These are phyloP conservation scores for Sinodicranocentrus sp. DNA, from an alignment of 2,888 invertebrate genomes.

Conservation along the genomic window DNA sequence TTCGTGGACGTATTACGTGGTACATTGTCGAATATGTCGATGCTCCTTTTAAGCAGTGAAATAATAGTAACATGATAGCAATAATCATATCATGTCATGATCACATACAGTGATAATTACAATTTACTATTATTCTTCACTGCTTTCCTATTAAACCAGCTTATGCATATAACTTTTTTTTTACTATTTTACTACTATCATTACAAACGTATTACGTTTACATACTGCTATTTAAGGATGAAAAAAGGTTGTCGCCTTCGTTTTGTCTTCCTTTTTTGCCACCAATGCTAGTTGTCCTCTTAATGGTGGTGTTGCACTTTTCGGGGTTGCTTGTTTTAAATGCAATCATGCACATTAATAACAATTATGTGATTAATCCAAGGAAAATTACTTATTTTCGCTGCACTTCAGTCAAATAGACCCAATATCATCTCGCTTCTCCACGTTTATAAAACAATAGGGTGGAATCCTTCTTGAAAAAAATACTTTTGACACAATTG, in stretches of 20 bases:
- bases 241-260: slow-evolving; percentile 70
- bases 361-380: neutral
- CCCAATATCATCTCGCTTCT: no score
- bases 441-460: no score
- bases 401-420: no score
- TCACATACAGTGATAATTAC: neutral
- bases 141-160: neutral
- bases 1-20: neutral
- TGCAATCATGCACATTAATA: slow-evolving; percentile 11
- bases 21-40: slow-evolving; percentile 13
- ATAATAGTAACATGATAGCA: slow-evolving; percentile 12
- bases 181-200: neutral
- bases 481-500: no score
- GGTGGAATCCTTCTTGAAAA: no score
- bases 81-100: slow-evolving; percentile 17
- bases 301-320: slow-evolving; percentile 1
- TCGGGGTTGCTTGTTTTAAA: neutral
- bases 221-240: slow-evolving; percentile 65
- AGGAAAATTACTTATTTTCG: no score
- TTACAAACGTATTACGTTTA: slow-evolving; percentile 19
- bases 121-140: neutral
- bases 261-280: slow-evolving; percentile 67
- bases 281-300: neutral
- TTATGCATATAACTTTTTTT: neutral
- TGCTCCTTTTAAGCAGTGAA: neutral